A percentile compares a stretch with the other conserved stretches of the same genome.
Evolutionary conservation across 2,113 vertebrate species (phyloP).

Genomic region (Hassar affinis): DNA sequence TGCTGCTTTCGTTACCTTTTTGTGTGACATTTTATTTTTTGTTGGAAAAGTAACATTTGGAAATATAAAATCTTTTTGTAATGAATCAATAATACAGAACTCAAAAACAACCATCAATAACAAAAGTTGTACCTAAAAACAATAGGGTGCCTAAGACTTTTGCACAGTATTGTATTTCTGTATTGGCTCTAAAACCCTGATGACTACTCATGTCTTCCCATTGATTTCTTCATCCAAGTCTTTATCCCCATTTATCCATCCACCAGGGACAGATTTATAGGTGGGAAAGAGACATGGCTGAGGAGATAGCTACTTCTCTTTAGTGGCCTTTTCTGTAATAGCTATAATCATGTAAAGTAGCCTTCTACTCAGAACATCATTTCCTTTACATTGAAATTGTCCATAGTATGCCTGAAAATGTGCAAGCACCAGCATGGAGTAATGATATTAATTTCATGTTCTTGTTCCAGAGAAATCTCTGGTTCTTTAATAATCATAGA

Average conservation of each 20-base stretch:
- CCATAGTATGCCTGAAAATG: slow-evolving; percentile 15
- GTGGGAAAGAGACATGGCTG: slow-evolving; percentile 16
- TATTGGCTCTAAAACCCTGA: neutral
- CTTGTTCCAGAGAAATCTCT: slow-evolving; percentile 32
- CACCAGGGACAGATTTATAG: slow-evolving; percentile 25
- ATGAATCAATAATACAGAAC: too few species aligned
- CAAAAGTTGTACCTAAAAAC: too few species aligned
- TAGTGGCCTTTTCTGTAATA: neutral
- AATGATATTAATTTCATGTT: slow-evolving; percentile 44
- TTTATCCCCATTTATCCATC: slow-evolving; percentile 52
- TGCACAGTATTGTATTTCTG: slow-evolving; percentile 34
- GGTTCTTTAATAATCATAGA: slow-evolving; percentile 51
- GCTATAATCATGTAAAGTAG: neutral
- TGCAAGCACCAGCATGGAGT: slow-evolving; percentile 36
- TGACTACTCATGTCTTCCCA: slow-evolving; percentile 59
- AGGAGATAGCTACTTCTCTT: slow-evolving; percentile 30
- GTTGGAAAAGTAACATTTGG: too few species aligned
- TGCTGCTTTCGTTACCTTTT: too few species aligned
- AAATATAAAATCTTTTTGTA: too few species aligned
- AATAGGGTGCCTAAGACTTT: neutral
- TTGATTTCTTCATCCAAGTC: slow-evolving; percentile 61
- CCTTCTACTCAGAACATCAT: slow-evolving; percentile 3
- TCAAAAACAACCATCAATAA: too few species aligned
- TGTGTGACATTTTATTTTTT: too few species aligned
- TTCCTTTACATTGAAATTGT: neutral